phyloP scores from a whole-genome alignment of 2,797 vertebrate genomes.

The Pteronotus mesoamericanus region DNA sequence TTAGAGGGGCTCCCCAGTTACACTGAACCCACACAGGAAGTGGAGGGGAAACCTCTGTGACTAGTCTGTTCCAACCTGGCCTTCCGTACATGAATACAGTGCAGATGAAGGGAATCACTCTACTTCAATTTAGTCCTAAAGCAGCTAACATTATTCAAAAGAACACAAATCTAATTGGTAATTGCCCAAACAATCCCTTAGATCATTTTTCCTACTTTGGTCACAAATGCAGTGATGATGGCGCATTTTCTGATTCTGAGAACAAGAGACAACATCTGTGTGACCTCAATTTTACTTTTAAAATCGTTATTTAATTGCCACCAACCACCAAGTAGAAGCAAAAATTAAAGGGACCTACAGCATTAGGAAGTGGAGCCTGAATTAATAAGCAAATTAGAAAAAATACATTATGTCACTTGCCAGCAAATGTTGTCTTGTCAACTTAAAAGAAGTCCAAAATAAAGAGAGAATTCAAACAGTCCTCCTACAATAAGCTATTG shows the following conservation, averaged over 20 bases:
- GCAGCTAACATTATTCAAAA: background rate
- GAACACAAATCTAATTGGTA: background rate
- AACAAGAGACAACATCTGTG: background rate
- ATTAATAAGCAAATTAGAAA: background rate
- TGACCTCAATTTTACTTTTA: background rate
- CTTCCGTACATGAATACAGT: background rate
- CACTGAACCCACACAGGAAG: constrained; percentile 63
- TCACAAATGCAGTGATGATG: background rate
- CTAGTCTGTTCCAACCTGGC: background rate
- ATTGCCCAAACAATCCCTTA: background rate
- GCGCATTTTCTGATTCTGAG: background rate
- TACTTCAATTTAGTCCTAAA: background rate
- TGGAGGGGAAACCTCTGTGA: constrained; percentile 41
- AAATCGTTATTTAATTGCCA: background rate
- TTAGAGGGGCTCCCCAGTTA: constrained; percentile 24
- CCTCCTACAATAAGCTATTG: constrained; percentile 32
- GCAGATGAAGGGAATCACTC: background rate
- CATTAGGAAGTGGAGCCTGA: background rate
- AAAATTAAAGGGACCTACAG: background rate
- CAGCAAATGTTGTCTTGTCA: constrained; percentile 16
- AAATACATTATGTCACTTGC: background rate
- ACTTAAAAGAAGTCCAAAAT: background rate
- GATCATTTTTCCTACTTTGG: background rate
- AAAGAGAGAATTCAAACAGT: constrained; percentile 50
- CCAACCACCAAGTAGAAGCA: background rate